These are phyloP conservation scores for Hydrotaea cyrtoneurina DNA, from an alignment of 2,888 invertebrate species.

Conservation along the genomic window DNA sequence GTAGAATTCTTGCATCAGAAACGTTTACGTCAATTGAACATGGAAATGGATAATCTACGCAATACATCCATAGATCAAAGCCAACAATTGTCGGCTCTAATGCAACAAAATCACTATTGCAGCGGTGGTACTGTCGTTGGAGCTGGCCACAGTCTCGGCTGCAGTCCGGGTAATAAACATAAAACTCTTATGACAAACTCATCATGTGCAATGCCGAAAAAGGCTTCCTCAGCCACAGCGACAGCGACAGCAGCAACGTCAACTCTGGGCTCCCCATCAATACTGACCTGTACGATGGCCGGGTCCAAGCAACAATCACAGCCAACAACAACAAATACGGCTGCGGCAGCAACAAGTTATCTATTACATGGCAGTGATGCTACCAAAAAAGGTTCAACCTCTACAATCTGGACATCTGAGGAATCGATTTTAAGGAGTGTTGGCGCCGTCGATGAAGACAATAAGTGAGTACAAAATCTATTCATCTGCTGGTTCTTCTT, in stretches of 20 bases:
- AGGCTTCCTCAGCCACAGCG: slow-evolving; percentile 66
- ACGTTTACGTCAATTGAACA: slow-evolving; percentile 77
- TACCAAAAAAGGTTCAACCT: slow-evolving; percentile 81
- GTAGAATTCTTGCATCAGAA: slow-evolving; percentile 74
- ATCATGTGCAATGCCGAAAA: slow-evolving; percentile 71
- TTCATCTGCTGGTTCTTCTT: slow-evolving; percentile 44
- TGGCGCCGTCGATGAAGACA: slow-evolving; percentile 81
- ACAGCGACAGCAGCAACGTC: slow-evolving; percentile 56
- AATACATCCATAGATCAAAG: slow-evolving; percentile 71
- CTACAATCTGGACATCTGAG: slow-evolving; percentile 81
- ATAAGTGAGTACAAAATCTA: slow-evolving; percentile 76
- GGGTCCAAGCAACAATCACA: slow-evolving; percentile 36
- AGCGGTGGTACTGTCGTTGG: not conserved
- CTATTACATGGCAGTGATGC: slow-evolving; percentile 75
- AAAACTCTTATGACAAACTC: slow-evolving; percentile 70
- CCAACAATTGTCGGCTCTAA: slow-evolving; percentile 69
- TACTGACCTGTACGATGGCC: slow-evolving; percentile 52
- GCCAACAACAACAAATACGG: slow-evolving; percentile 59
- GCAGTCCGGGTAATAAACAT: slow-evolving; percentile 61
- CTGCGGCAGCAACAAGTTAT: slow-evolving; percentile 72
- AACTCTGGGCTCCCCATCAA: slow-evolving; percentile 64
- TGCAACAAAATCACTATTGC: slow-evolving; percentile 64
- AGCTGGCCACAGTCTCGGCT: slow-evolving; percentile 40
- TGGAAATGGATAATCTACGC: slow-evolving; percentile 78
- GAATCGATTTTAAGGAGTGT: slow-evolving; percentile 80